Evolutionary conservation across 2,888 invertebrate species (phyloP).

Genomic region (Branchellion lobata): DNA sequence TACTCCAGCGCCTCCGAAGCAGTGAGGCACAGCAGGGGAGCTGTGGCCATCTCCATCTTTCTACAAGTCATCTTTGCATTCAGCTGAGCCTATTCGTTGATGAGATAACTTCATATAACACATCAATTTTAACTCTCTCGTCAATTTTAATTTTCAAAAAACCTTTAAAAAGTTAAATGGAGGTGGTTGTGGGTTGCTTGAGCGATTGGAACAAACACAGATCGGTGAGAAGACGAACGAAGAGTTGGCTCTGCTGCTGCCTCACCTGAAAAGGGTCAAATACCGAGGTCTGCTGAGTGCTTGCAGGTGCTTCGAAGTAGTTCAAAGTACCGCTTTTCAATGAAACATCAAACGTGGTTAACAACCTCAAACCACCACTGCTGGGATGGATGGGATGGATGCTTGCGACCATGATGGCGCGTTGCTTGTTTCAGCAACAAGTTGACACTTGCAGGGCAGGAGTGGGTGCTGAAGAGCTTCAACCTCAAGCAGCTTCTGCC

Average conservation of each 20-base stretch:
- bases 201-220: too few relatives aligned
- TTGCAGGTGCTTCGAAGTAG: too few relatives aligned
- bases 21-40: slow-evolving; percentile 41
- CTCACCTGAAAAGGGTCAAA: not conserved
- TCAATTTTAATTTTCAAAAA: too few relatives aligned
- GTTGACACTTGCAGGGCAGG: slow-evolving; percentile 49
- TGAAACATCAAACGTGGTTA: too few relatives aligned
- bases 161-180: too few relatives aligned
- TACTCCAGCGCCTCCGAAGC: slow-evolving; percentile 49
- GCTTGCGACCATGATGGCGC: too few relatives aligned
- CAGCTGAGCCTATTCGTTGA: slow-evolving; percentile 58
- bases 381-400: too few relatives aligned
- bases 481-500: slow-evolving; percentile 51
- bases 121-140: too few relatives aligned
- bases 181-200: too few relatives aligned
- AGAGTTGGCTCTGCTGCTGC: slow-evolving; percentile 77
- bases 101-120: slow-evolving; percentile 58
- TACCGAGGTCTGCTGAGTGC: not conserved
- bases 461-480: slow-evolving; percentile 49
- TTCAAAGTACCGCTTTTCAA: too few relatives aligned
- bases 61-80: slow-evolving; percentile 56
- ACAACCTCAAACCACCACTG: not conserved
- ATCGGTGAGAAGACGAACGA: slow-evolving; percentile 80
- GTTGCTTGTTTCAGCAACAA: too few relatives aligned
- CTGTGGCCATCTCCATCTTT: slow-evolving; percentile 45